These are phyloP conservation scores for Tigriopus californicus DNA, from an alignment of 2,888 invertebrate genomes.

Conservation along the genomic window DNA sequence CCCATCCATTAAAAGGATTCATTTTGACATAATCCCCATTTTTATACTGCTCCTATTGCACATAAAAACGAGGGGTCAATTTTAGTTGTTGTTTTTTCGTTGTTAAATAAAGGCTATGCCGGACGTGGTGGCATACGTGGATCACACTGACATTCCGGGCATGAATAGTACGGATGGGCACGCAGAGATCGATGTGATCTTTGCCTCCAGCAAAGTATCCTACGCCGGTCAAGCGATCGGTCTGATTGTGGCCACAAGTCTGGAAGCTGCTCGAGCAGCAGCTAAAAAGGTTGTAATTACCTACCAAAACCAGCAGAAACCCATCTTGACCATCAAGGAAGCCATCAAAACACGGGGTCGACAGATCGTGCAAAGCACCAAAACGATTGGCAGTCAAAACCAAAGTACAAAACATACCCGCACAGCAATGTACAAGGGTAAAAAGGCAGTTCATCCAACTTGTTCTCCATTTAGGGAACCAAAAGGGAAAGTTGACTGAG, in stretches of 20 bases:
- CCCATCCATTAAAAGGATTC: too few relatives aligned
- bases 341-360: constrained; percentile 12
- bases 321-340: constrained; percentile 19
- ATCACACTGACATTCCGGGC: constrained; percentile 25
- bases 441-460: too few relatives aligned
- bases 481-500: too few relatives aligned
- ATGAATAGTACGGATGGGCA: constrained; percentile 20
- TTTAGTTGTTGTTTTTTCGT: background rate
- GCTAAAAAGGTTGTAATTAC: constrained; percentile 37
- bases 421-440: too few relatives aligned
- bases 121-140: constrained; percentile 25
- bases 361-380: too few relatives aligned
- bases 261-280: constrained; percentile 38
- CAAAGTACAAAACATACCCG: too few relatives aligned
- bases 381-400: too few relatives aligned
- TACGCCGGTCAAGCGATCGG: constrained; percentile 57
- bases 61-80: too few relatives aligned
- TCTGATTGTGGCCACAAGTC: constrained; percentile 44
- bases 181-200: constrained; percentile 21
- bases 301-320: constrained; percentile 33
- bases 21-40: too few relatives aligned
- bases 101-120: constrained; percentile 19
- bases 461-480: too few relatives aligned
- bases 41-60: too few relatives aligned
- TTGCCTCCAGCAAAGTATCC: constrained; percentile 33